Evolutionary conservation across 2,797 vertebrate genomes (phyloP).

Genomic region (Octomys mimax): DNA sequence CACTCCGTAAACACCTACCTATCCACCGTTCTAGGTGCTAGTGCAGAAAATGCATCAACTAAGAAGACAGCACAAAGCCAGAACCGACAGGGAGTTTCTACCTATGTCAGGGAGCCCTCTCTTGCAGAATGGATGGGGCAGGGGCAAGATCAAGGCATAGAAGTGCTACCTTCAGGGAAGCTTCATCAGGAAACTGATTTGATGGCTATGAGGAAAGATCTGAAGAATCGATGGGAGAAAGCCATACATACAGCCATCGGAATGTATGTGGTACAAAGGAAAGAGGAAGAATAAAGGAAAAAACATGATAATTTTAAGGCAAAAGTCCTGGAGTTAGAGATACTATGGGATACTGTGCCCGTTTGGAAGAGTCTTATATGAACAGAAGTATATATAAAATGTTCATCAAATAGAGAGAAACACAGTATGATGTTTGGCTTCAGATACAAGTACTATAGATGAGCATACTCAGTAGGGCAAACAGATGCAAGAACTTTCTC

Average conservation of each 20-base stretch:
- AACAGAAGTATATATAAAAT: neutral
- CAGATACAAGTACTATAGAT: neutral
- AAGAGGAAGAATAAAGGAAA: neutral
- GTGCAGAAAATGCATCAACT: neutral
- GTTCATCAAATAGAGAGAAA: neutral
- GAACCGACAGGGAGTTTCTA: neutral
- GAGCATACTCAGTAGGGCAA: neutral
- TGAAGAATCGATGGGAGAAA: neutral
- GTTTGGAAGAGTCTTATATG: neutral
- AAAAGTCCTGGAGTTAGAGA: neutral
- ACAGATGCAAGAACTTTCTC: neutral
- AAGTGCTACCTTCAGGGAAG: neutral
- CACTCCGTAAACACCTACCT: slow-evolving; percentile 13
- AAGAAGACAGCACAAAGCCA: neutral
- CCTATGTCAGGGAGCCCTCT: neutral
- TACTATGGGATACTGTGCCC: neutral
- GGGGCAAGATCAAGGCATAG: neutral
- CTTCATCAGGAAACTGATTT: neutral
- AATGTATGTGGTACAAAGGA: neutral
- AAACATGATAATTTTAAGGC: neutral
- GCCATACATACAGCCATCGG: neutral
- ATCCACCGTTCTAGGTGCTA: neutral
- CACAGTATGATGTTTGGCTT: neutral
- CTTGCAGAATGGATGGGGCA: neutral
- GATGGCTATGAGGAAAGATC: neutral